Base-by-base conservation (phyloP, 2,888 invertebrate genomes). In the Helleia helle region DNA sequence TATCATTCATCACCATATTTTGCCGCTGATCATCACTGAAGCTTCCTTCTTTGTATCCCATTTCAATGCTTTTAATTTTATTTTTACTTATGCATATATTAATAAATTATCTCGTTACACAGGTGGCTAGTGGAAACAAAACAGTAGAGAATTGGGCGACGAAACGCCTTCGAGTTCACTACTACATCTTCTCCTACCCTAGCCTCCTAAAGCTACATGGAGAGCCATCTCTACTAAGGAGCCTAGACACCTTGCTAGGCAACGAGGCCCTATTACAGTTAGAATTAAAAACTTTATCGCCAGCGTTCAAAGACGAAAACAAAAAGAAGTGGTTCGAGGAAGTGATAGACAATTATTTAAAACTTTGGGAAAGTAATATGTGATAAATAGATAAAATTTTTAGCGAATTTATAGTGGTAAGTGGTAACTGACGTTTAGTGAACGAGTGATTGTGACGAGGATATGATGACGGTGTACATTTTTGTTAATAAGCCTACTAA, bases 321-420 rank as follows among this genome's bases (percentile, higher is more conserved):
- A 93, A 93, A 67, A 87, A 90, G 56, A 87, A 89, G 64, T 95
- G 94, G 94, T 95, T 94, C 68, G 90, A 92, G 54, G 94, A 95
- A 83, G 93, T 94, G 43, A 87, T 95, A 67, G 94, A 94, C 77
- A 95, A 95, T 87, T 93, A 93, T 77, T 88, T 94, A 73, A 94
- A 94, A 75, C 80, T 95, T 50, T 95, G 95, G 94, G 95, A 95
- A 75, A 91, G 91, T 59, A 95, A 95, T 73, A 93, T 94, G 89
- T 92, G 88, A 89, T 72, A 47, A 56, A 41, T 46, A 48, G 44
- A 40, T 31, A 40, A 48, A 42, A 41, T 48, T 3, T 46, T 52
- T 52, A 44, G 42, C 39, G 31, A 40, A 40, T 34, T 40, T 26
- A 40, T 5, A n/a, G n/a, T n/a, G n/a, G n/a, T n/a, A n/a, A n/a